Evolutionary conservation across 2,888 invertebrate genomes (phyloP).

Genomic region (Tipula unca): DNA sequence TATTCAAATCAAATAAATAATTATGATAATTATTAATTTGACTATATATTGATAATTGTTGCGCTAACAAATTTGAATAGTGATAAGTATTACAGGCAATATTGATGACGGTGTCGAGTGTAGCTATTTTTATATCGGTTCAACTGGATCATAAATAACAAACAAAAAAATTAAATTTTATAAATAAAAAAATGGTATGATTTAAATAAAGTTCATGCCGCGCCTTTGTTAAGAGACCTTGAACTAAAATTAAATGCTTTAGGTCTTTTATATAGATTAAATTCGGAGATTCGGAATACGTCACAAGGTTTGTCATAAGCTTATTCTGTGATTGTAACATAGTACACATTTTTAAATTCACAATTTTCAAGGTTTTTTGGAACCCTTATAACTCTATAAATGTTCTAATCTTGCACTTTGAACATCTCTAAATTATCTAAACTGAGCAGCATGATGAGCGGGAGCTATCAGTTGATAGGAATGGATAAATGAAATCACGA

Average conservation of each 20-base stretch:
- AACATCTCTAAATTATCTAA: too few species aligned
- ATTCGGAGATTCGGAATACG: background rate
- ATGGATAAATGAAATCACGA: too few species aligned
- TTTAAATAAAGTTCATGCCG: background rate
- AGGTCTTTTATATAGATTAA: background rate
- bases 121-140: background rate
- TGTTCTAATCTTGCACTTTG: too few species aligned
- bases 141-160: background rate
- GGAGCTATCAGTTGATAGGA: too few species aligned
- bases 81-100: background rate
- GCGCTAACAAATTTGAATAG: background rate
- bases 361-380: too few species aligned
- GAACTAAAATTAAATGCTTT: too few species aligned
- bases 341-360: too few species aligned
- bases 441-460: too few species aligned
- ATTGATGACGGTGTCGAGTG: background rate
- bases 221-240: background rate
- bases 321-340: too few species aligned
- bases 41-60: background rate
- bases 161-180: background rate
- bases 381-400: too few species aligned
- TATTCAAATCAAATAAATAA: background rate
- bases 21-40: background rate
- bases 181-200: background rate
- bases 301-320: too few species aligned